Evolutionary conservation across 2,888 invertebrate species (phyloP).

Genomic region (Rosalia funebris): DNA sequence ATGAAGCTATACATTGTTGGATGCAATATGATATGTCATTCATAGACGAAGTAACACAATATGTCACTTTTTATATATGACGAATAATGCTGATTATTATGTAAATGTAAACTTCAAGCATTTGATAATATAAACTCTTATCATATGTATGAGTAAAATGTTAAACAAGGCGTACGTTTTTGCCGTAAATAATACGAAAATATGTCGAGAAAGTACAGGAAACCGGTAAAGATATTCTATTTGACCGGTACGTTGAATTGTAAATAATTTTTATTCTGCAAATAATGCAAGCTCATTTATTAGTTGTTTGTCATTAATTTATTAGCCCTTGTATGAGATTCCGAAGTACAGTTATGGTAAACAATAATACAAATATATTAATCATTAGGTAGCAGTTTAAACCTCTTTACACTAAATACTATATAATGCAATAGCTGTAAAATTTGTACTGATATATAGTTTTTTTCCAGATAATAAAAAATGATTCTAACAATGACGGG

Average conservation of each 20-base stretch:
- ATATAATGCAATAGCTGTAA: too few species aligned
- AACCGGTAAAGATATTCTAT: slow-evolving; percentile 25
- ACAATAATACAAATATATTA: too few species aligned
- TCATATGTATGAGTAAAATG: slow-evolving; percentile 36
- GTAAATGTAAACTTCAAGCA: slow-evolving; percentile 44
- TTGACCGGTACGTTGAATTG: neutral
- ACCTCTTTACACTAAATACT: too few species aligned
- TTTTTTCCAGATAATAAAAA: slow-evolving; percentile 39
- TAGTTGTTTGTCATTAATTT: too few species aligned
- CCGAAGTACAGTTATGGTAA: too few species aligned
- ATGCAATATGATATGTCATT: slow-evolving; percentile 18
- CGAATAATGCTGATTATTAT: slow-evolving; percentile 46
- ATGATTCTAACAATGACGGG: slow-evolving; percentile 33
- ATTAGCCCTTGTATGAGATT: too few species aligned
- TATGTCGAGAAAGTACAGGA: slow-evolving; percentile 28
- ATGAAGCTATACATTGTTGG: neutral
- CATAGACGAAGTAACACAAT: slow-evolving; percentile 32
- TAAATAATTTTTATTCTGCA: slow-evolving; percentile 6
- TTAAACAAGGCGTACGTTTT: slow-evolving; percentile 29
- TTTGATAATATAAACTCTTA: slow-evolving; percentile 43
- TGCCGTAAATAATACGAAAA: slow-evolving; percentile 29
- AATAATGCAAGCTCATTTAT: neutral
- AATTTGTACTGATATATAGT: too few species aligned
- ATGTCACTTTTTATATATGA: slow-evolving; percentile 34
- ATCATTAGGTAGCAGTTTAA: too few species aligned